phyloP scores from a whole-genome alignment of 2,888 invertebrate species.

The Elegia similella region DNA sequence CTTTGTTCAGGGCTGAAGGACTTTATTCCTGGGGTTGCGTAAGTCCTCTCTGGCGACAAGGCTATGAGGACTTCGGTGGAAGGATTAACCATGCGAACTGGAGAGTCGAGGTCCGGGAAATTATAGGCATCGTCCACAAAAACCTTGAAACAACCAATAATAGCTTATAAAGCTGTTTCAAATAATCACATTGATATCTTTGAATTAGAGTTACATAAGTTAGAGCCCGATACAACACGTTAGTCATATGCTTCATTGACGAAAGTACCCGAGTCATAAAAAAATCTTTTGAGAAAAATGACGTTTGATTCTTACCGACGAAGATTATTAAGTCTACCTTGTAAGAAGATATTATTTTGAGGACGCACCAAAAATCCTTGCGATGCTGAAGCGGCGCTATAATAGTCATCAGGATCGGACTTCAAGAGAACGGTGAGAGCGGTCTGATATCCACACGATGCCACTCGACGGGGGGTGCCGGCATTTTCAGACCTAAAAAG shows the following conservation, averaged over 20 bases:
- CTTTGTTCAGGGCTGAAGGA: slow-evolving; percentile 69
- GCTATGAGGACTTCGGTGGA: slow-evolving; percentile 83
- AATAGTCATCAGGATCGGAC: slow-evolving; percentile 82
- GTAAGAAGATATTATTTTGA: too few relatives aligned
- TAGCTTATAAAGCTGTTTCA: too few relatives aligned
- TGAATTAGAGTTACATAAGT: too few relatives aligned
- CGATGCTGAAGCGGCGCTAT: slow-evolving; percentile 82
- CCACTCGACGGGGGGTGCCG: slow-evolving; percentile 79
- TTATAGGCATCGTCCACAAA: slow-evolving; percentile 85
- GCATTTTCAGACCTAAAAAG: background rate
- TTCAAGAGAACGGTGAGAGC: slow-evolving; percentile 83
- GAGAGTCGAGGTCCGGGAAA: slow-evolving; percentile 83
- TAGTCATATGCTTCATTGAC: too few relatives aligned
- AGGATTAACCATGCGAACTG: slow-evolving; percentile 80
- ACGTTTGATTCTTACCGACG: too few relatives aligned
- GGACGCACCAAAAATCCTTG: slow-evolving; percentile 80
- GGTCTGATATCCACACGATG: slow-evolving; percentile 86
- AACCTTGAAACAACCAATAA: slow-evolving; percentile 61
- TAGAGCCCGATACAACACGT: too few relatives aligned
- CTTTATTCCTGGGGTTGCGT: slow-evolving; percentile 80
- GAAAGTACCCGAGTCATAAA: too few relatives aligned
- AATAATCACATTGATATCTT: too few relatives aligned
- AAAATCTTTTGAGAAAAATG: too few relatives aligned
- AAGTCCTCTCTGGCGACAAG: slow-evolving; percentile 83
- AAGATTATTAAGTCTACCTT: too few relatives aligned